Base-by-base conservation (phyloP, 1,140 invertebrate species). In the Neelides sp. region DNA sequence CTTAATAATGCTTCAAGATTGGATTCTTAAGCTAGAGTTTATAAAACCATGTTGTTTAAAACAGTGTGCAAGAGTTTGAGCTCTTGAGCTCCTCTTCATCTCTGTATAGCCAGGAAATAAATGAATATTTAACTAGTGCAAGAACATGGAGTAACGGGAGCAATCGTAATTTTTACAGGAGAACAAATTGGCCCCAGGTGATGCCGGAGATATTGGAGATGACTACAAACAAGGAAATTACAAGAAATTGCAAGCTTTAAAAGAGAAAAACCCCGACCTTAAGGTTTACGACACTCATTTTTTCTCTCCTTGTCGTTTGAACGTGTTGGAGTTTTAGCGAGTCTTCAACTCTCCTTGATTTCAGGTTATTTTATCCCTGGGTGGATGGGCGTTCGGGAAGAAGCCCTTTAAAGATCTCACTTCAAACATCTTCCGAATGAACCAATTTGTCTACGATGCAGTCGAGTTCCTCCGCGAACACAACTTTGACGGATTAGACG, bases 401-500 rank as follows among this genome's bases (percentile, higher is more conserved):
- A 57, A 57, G 26, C 48, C 52, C 1, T 95, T 95, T 74, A 90
- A 87, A 69, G 85, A 89, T 66, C 73, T 93, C 1, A 92, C 88
- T 0, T 81, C 83, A 32, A 92, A 89, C 62, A 79, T 83, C 2
- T 90, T 86, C 74, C 75, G 87, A 28, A 91, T 91, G 85, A 92
- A 91, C 63, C 83, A 90, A 62, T 96, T 97, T 62, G 87, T 92
- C 2, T 92, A 92, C 62, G 85, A 92, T 63, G 82, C 87, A 4
- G 88, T 94, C 34, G 86, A 91, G 59, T 95, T 92, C 69, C 71
- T 96, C 2, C 74, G 91, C 22, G 83, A 88, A 63, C 83, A 86
- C 58, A 82, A 88, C 66, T 94, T 96, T 64, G 91, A 96, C 64
- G 92, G 92, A 4, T 68, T 93, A n/a, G 91, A 96, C 60, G 82